Conservation (phyloP, 2,797 vertebrate species). For the Hydrolagus colliei region DNA sequence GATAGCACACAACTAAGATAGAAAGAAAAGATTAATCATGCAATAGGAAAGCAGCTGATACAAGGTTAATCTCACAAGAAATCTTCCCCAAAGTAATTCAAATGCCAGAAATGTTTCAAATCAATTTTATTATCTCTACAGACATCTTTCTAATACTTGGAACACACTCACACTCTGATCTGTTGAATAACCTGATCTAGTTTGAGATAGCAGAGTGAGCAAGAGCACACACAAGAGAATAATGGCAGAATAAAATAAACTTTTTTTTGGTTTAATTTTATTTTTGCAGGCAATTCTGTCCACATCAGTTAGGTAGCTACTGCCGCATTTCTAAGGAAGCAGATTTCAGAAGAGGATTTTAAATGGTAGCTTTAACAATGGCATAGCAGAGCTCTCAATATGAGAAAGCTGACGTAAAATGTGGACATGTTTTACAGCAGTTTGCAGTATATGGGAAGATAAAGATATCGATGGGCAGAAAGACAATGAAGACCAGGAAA, state of each 20-base stretch:
- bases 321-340: constrained; percentile 73
- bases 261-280: constrained; percentile 60
- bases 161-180: constrained; percentile 70
- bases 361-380: constrained; percentile 72
- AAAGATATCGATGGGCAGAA: constrained; percentile 75
- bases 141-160: constrained; percentile 86
- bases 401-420: constrained; percentile 95
- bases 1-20: background rate
- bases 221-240: constrained; percentile 60
- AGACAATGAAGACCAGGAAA: constrained; percentile 52
- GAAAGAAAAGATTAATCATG: background rate
- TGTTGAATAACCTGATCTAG: constrained; percentile 50
- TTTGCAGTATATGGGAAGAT: constrained; percentile 61
- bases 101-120: constrained; percentile 58
- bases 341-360: constrained; percentile 53
- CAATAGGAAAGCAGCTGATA: background rate
- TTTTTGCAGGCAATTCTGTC: constrained; percentile 81
- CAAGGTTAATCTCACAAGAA: constrained; percentile 19
- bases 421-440: constrained; percentile 77
- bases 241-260: constrained; percentile 32
- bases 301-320: constrained; percentile 79
- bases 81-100: constrained; percentile 23
- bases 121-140: constrained; percentile 97
- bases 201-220: constrained; percentile 53
- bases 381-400: constrained; percentile 99